Conservation (phyloP, 2,113 vertebrate species). For the Piprites chloris region DNA sequence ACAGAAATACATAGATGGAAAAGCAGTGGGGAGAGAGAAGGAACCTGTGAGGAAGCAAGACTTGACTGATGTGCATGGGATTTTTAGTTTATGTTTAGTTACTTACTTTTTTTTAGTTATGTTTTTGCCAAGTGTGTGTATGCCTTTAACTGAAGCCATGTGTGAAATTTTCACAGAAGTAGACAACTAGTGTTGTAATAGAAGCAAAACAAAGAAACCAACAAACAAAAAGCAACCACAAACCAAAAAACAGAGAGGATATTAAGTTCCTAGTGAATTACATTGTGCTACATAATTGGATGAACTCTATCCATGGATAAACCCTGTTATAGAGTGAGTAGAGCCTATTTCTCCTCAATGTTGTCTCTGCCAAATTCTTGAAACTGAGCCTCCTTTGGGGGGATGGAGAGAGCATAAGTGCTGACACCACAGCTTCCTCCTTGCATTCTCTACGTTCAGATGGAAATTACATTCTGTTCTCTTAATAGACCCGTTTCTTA, state of each 20-base stretch:
- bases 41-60: not conserved
- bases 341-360: not conserved
- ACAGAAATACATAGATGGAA: not conserved
- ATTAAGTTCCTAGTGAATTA: not conserved
- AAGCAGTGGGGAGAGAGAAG: not conserved
- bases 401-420: not conserved
- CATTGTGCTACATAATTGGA: not conserved
- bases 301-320: not conserved
- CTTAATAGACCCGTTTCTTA: not conserved
- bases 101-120: not conserved
- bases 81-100: not conserved
- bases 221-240: not conserved
- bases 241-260: not conserved
- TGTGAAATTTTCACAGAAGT: not conserved
- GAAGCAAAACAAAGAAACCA: not conserved
- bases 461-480: conserved; percentile 5
- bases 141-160: not conserved
- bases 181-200: not conserved
- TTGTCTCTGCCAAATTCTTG: not conserved
- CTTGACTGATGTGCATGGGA: not conserved
- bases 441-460: not conserved
- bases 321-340: not conserved
- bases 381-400: not conserved
- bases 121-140: not conserved
- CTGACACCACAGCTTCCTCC: conserved; percentile 28